Percentiles rank a stretch among this genome's conserved stretches.
Evolutionary conservation across 2,797 vertebrate species (phyloP).

Genomic region (Phoebastria nigripes): DNA sequence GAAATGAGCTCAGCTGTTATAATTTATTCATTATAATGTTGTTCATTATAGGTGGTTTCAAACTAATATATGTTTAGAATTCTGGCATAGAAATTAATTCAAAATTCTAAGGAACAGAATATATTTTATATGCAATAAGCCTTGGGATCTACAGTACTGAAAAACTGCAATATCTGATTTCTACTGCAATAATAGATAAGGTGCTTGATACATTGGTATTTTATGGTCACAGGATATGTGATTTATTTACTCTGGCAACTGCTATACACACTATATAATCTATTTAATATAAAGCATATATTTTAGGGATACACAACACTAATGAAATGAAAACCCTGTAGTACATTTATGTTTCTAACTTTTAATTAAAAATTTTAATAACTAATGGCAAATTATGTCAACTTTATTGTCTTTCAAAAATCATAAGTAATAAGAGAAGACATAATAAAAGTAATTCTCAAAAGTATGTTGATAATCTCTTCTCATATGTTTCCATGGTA

Average conservation of each 20-base stretch:
- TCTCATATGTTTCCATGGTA: background rate
- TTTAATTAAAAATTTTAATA: background rate
- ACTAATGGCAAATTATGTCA: background rate
- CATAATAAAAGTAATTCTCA: background rate
- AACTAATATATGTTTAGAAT: background rate
- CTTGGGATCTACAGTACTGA: background rate
- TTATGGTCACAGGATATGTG: background rate
- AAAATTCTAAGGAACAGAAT: background rate
- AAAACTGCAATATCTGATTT: background rate
- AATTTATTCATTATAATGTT: background rate
- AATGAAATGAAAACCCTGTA: background rate
- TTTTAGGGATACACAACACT: background rate
- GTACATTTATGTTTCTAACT: background rate
- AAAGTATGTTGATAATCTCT: background rate
- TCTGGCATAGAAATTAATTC: background rate
- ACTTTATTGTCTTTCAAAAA: background rate
- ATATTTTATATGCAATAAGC: background rate
- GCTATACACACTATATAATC: background rate
- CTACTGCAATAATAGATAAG: background rate
- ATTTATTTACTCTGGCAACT: background rate
- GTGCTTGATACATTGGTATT: background rate
- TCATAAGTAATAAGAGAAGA: background rate
- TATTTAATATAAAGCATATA: background rate
- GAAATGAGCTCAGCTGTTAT: background rate
- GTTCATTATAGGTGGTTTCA: background rate